phyloP scores from a whole-genome alignment of 2,113 vertebrate species.

The Ciconia boyciana region DNA sequence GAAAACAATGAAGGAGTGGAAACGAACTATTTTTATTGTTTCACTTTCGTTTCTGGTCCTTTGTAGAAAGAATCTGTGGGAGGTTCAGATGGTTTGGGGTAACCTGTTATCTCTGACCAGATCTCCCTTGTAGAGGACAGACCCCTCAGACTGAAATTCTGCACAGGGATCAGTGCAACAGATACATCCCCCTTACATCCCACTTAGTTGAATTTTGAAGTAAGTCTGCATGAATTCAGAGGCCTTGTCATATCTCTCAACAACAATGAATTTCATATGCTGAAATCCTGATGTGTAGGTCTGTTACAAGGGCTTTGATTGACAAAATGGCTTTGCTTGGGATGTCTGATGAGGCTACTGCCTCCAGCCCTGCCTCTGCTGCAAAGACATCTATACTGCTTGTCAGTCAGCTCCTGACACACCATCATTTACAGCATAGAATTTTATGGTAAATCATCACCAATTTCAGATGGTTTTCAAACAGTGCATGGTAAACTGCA shows the following conservation, averaged over 20 bases:
- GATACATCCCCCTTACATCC: neutral
- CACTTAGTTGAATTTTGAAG: neutral
- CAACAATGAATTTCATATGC: neutral
- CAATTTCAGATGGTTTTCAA: neutral
- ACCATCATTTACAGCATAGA: neutral
- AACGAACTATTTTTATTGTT: neutral
- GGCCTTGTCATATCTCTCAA: neutral
- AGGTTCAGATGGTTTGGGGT: neutral
- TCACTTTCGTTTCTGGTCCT: neutral
- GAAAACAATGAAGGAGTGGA: neutral
- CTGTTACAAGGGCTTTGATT: constrained; percentile 5
- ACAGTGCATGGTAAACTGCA: neutral
- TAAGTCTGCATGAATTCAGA: neutral
- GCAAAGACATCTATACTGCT: neutral
- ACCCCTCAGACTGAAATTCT: neutral
- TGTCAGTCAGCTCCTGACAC: constrained; percentile 9
- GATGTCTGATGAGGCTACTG: neutral
- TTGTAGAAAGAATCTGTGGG: neutral
- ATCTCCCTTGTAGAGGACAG: neutral
- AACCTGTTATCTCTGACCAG: neutral
- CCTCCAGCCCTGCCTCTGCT: neutral
- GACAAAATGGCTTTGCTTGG: constrained; percentile 5
- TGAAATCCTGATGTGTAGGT: neutral
- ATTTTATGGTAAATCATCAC: neutral
- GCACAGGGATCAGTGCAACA: neutral